These are phyloP conservation scores for Gnatocerus cornutus DNA, from an alignment of 2,888 invertebrate genomes.

Conservation along the genomic window DNA sequence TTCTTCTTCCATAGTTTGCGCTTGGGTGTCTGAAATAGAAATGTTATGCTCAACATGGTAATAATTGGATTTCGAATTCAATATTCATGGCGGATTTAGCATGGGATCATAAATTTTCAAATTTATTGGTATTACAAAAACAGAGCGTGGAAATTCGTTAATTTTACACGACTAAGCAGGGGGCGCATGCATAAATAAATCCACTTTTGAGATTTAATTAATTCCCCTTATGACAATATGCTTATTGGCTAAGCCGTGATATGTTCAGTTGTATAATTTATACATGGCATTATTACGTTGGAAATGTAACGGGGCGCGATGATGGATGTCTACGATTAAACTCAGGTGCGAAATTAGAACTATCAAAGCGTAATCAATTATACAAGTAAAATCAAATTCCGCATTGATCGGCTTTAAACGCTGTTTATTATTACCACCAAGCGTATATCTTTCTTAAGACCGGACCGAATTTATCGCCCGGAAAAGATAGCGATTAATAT, in stretches of 20 bases:
- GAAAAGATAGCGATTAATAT: neutral
- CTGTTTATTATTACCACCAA: too few species aligned
- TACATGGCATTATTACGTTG: constrained; percentile 23
- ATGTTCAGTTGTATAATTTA: constrained; percentile 40
- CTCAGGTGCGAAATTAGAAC: constrained; percentile 41
- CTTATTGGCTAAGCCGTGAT: constrained; percentile 30
- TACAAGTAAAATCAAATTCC: neutral
- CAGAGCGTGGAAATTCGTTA: neutral
- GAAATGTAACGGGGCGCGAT: constrained; percentile 12
- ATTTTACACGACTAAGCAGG: neutral
- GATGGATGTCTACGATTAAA: constrained; percentile 40
- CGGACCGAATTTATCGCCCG: neutral
- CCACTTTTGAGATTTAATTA: constrained; percentile 18
- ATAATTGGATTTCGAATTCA: constrained; percentile 13
- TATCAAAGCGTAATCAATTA: constrained; percentile 41
- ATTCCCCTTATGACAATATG: constrained; percentile 22
- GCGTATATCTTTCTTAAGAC: neutral
- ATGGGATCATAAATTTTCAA: neutral
- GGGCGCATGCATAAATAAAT: neutral
- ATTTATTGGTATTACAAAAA: constrained; percentile 4
- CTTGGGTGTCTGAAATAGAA: constrained; percentile 7
- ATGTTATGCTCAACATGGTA: neutral
- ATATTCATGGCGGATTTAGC: constrained; percentile 14
- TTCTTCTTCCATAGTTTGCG: constrained; percentile 69
- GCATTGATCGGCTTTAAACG: neutral